Evolutionary conservation across 2,113 vertebrate species (phyloP), one percentile per base, ranked within the genome.

Genomic region (Hoplias malabaricus): DNA sequence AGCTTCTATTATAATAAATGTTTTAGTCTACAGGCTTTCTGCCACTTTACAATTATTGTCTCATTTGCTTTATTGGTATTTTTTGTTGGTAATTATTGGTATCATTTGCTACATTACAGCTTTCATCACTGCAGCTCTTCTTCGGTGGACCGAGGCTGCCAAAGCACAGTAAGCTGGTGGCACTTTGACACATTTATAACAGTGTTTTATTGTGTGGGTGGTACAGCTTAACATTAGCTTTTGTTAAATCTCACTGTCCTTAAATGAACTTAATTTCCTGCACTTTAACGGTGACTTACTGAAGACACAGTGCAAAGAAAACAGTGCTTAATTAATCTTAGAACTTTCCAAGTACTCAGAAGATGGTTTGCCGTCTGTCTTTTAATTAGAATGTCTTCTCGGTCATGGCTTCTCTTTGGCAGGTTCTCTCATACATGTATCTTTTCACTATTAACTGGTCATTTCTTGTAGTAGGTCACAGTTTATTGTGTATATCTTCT

Each of bases 311-410:
- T 11, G 12, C n/a, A 25, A 68, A 48, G 48, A 43, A 11, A 74
- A 42, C 19, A 23, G 19, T 25, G 14, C n/a, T 31, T 40, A 61
- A 43, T 36, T 23, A 48, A 29, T 9, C 29, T 13, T n/a, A 80
- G n/a, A 68, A 42, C 62, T 69, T n/a, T 68, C 36, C 19, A 66
- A 70, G 46, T 57, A 27, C 25, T 74, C 68, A 59, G 53, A 43
- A 78, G 70, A 31, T 54, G 27, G 69, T 73, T 8, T 50, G n/a
- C n/a, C n/a, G n/a, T n/a, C n/a, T n/a, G n/a, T n/a, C n/a, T n/a
- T 54, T 36, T 42, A 40, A 50, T 27, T 21, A 5, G 73, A 14
- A 50, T 34, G 7, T 40, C n/a, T 34, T 34, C 16, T 50, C 57
- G n/a, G n/a, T n/a, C n/a, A n/a, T n/a, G n/a, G n/a, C n/a, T n/a